phyloP scores from a whole-genome alignment of 2,797 vertebrate genomes.

The Fratercula arctica region DNA sequence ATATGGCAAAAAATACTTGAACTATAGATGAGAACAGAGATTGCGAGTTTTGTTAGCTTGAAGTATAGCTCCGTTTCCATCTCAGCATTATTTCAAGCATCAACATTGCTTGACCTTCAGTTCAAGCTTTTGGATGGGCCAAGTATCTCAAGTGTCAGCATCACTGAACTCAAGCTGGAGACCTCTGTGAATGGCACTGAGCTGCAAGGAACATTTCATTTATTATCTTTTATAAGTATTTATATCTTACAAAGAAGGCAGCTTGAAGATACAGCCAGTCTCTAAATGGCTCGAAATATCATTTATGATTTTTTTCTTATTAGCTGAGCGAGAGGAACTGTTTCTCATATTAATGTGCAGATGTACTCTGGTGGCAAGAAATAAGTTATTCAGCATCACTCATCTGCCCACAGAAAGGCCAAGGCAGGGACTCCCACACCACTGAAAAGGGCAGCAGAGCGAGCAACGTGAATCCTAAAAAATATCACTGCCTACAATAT shows the following conservation, averaged over 20 bases:
- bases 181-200: not conserved
- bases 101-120: not conserved
- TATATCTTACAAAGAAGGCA: not conserved
- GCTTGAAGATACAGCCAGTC: not conserved
- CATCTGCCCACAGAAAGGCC: not conserved
- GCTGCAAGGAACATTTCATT: not conserved
- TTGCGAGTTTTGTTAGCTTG: not conserved
- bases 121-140: not conserved
- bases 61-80: not conserved
- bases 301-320: not conserved
- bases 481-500: not conserved
- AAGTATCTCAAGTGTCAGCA: not conserved
- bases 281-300: not conserved
- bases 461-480: not conserved
- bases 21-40: not conserved
- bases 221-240: not conserved
- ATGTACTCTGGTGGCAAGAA: not conserved
- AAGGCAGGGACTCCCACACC: not conserved
- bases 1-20: not conserved
- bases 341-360: not conserved
- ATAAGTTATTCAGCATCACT: not conserved
- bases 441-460: not conserved
- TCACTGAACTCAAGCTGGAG: not conserved
- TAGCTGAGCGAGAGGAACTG: not conserved
- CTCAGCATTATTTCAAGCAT: not conserved